Evolutionary conservation across 2,888 invertebrate genomes (phyloP).

Genomic region (Desoria tigrina): DNA sequence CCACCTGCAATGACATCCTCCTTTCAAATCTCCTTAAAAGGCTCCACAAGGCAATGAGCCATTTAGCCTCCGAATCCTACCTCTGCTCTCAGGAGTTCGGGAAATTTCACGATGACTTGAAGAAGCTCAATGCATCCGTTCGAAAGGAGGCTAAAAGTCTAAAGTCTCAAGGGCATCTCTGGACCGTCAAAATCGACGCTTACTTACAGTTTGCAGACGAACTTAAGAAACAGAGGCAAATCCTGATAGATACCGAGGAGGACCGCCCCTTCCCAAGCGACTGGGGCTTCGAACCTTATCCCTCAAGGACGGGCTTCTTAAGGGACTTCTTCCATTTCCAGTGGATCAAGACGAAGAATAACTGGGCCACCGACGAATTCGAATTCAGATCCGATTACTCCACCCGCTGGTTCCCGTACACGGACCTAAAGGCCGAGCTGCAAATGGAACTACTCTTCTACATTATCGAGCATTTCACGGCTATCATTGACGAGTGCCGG

Average conservation of each 20-base stretch:
- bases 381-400: slow-evolving; percentile 42
- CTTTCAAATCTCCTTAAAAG: slow-evolving; percentile 11
- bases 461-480: slow-evolving; percentile 34
- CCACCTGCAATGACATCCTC: slow-evolving; percentile 7
- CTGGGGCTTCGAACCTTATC: slow-evolving; percentile 40
- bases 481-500: slow-evolving; percentile 30
- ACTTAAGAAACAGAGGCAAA: slow-evolving; percentile 14
- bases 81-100: slow-evolving; percentile 12
- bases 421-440: slow-evolving; percentile 15
- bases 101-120: slow-evolving; percentile 22
- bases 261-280: slow-evolving; percentile 32
- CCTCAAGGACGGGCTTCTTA: slow-evolving; percentile 17
- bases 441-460: slow-evolving; percentile 34
- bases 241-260: slow-evolving; percentile 25
- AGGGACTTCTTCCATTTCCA: slow-evolving; percentile 41
- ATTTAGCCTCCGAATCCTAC: slow-evolving; percentile 22
- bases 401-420: slow-evolving; percentile 29
- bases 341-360: slow-evolving; percentile 32
- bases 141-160: slow-evolving; percentile 32
- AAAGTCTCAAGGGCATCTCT: slow-evolving; percentile 25
- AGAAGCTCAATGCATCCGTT: slow-evolving; percentile 23
- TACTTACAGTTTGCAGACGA: slow-evolving; percentile 24
- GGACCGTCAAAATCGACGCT: slow-evolving; percentile 21
- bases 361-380: slow-evolving; percentile 33
- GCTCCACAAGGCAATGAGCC: slow-evolving; percentile 24